phyloP scores from a whole-genome alignment of 2,888 invertebrate species.

The Tridacna gigas region DNA sequence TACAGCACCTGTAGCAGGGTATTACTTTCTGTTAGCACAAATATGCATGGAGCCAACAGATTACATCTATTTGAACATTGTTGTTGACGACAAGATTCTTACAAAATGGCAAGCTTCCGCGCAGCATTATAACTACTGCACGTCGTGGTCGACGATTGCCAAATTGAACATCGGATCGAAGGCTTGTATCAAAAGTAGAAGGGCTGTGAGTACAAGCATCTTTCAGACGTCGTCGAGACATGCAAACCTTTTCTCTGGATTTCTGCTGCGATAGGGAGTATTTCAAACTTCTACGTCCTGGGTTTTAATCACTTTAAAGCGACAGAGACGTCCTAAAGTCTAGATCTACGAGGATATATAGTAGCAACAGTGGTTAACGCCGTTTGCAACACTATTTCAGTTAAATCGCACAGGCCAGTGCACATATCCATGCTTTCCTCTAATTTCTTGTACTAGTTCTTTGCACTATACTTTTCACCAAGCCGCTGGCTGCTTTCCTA shows the following conservation, averaged over 20 bases:
- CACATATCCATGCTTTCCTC: too few relatives aligned
- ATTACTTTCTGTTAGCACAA: slow-evolving; percentile 4
- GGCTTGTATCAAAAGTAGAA: background rate
- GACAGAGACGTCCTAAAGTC: too few relatives aligned
- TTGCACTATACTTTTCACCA: too few relatives aligned
- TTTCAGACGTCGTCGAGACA: background rate
- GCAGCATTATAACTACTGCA: slow-evolving; percentile 4
- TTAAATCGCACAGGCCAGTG: too few relatives aligned
- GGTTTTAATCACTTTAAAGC: too few relatives aligned
- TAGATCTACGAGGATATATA: too few relatives aligned
- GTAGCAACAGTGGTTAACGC: too few relatives aligned
- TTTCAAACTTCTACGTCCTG: too few relatives aligned
- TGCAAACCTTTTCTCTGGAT: slow-evolving; percentile 1
- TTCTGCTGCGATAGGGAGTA: background rate
- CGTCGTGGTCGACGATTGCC: background rate
- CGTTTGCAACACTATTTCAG: too few relatives aligned
- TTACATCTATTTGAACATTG: background rate
- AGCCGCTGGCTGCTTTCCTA: too few relatives aligned
- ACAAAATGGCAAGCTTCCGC: slow-evolving; percentile 1
- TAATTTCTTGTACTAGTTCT: too few relatives aligned
- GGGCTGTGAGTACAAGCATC: background rate
- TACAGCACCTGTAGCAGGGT: slow-evolving; percentile 25
- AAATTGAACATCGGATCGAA: slow-evolving; percentile 4
- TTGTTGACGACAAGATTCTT: slow-evolving; percentile 4
- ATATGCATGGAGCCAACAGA: background rate